These are phyloP conservation scores for Drosophila heteroneura DNA, from an alignment of 2,888 invertebrate genomes.

Conservation along the genomic window DNA sequence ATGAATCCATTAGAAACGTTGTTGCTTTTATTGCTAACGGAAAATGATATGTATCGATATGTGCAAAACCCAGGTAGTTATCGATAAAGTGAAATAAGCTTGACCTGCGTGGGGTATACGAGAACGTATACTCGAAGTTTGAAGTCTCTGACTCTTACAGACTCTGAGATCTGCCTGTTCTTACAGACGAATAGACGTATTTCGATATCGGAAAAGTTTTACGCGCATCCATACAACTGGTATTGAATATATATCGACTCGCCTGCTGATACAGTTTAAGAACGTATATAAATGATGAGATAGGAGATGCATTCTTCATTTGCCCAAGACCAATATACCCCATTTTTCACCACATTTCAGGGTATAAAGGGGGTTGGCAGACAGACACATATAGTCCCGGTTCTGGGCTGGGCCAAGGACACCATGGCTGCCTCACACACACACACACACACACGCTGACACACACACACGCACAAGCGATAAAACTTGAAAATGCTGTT, in stretches of 20 bases:
- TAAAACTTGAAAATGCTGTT: slow-evolving; percentile 82
- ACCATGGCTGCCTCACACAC: slow-evolving; percentile 29
- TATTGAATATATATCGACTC: background rate
- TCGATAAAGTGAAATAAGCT: background rate
- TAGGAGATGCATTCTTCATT: background rate
- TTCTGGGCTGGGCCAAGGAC: slow-evolving; percentile 76
- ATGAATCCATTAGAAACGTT: no score
- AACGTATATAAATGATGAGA: background rate
- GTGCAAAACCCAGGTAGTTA: background rate
- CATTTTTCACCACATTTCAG: background rate
- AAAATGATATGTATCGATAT: background rate
- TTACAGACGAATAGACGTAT: fast-evolving
- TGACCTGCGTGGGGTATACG: no score
- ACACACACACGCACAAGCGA: slow-evolving; percentile 48
- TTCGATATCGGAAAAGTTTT: background rate
- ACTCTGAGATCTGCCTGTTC: background rate
- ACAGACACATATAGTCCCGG: slow-evolving; percentile 31
- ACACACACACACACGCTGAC: slow-evolving; percentile 2
- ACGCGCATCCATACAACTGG: background rate
- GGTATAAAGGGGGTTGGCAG: background rate
- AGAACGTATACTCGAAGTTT: background rate
- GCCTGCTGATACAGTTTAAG: fast-evolving
- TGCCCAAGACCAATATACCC: background rate
- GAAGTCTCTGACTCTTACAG: background rate
- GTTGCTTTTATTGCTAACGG: no score